These are phyloP conservation scores for Holacanthus passer DNA, from an alignment of 2,113 vertebrate genomes.

Conservation along the genomic window DNA sequence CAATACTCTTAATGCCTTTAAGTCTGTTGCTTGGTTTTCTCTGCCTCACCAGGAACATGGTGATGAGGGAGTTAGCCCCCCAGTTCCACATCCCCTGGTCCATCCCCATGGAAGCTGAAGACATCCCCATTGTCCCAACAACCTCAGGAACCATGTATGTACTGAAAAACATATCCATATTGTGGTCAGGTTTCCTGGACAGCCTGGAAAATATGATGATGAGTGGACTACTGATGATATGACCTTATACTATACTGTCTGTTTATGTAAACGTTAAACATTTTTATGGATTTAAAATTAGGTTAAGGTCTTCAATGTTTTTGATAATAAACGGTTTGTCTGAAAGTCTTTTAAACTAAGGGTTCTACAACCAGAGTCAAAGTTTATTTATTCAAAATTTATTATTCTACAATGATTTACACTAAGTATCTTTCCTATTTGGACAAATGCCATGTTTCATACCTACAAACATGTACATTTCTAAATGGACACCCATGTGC, in stretches of 20 bases:
- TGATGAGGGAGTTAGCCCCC: conserved; percentile 96
- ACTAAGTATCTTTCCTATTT: too few species aligned
- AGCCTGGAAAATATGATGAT: background rate
- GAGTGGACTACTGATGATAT: background rate
- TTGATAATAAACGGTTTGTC: background rate
- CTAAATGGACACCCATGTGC: background rate
- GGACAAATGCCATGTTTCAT: background rate
- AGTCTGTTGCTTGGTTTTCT: background rate
- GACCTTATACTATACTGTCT: background rate
- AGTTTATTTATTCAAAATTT: too few species aligned
- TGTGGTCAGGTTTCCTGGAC: background rate
- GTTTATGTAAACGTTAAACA: background rate
- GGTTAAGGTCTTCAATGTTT: background rate
- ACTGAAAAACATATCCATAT: background rate
- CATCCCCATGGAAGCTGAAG: conserved; percentile 96
- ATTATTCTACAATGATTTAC: too few species aligned
- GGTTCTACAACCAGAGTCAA: background rate
- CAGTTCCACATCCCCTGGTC: conserved; percentile 99
- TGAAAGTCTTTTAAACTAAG: background rate
- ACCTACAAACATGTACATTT: background rate
- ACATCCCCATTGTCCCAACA: conserved; percentile 98
- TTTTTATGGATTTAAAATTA: background rate
- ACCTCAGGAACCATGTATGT: conserved; percentile 98
- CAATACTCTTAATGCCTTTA: background rate
- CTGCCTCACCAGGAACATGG: conserved; percentile 90